Evolutionary conservation across 2,797 vertebrate species (phyloP).

Genomic region (Sphaeramia orbicularis): DNA sequence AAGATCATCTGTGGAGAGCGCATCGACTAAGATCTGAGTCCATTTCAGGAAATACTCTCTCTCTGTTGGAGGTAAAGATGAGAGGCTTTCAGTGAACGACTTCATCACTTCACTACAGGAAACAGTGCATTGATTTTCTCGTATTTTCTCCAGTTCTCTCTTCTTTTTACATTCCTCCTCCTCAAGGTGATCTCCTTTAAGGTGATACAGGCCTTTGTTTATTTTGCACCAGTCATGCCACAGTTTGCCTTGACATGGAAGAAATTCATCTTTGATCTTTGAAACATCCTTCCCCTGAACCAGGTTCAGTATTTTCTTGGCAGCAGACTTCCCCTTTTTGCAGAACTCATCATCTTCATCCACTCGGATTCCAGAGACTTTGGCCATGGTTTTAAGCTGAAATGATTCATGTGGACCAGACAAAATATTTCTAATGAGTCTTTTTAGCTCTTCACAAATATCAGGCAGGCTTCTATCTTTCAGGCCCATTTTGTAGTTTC

Average conservation of each 20-base stretch:
- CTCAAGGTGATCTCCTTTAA: constrained; percentile 79
- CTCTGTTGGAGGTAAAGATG: constrained; percentile 24
- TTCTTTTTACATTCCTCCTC: constrained; percentile 72
- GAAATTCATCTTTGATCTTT: constrained; percentile 74
- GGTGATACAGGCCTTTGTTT: constrained; percentile 80
- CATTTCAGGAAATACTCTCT: constrained; percentile 85
- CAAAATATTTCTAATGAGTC: constrained; percentile 50
- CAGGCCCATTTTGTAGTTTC: constrained; percentile 71
- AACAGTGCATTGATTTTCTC: constrained; percentile 56
- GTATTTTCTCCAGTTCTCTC: constrained; percentile 37
- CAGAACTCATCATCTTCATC: constrained; percentile 75
- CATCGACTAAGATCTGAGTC: constrained; percentile 74
- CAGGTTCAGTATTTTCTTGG: constrained; percentile 37
- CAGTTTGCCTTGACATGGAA: constrained; percentile 83
- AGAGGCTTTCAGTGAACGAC: constrained; percentile 58
- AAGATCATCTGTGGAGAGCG: constrained; percentile 27
- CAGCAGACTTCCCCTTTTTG: constrained; percentile 69
- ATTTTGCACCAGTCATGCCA: constrained; percentile 83
- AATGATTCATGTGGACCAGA: constrained; percentile 13
- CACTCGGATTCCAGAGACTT: constrained; percentile 62
- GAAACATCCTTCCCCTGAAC: constrained; percentile 50
- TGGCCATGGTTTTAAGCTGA: constrained; percentile 61
- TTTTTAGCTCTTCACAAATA: constrained; percentile 63
- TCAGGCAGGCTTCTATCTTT: constrained; percentile 77
- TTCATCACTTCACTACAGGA: constrained; percentile 71